Percentiles rank a stretch among this genome's conserved stretches.
phyloP scores from a whole-genome alignment of 2,888 invertebrate genomes.

The Enoplolaimus lenunculus region DNA sequence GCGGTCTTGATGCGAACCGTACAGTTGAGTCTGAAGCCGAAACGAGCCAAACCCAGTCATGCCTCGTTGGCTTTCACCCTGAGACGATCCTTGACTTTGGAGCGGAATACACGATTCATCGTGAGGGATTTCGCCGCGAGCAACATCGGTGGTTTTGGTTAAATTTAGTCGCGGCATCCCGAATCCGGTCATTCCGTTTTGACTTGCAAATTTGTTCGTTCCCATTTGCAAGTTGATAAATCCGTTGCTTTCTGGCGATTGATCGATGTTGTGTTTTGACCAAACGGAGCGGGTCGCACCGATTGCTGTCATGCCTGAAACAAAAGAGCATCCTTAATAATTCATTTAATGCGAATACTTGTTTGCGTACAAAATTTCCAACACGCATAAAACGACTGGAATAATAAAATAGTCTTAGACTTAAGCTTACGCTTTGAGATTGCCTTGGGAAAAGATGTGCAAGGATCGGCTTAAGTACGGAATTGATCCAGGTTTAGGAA shows the following conservation, averaged over 20 bases:
- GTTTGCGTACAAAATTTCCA: too few relatives aligned
- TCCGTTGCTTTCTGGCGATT: slow-evolving; percentile 37
- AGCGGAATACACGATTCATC: slow-evolving; percentile 36
- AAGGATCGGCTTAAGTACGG: too few relatives aligned
- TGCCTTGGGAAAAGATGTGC: too few relatives aligned
- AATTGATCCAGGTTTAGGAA: too few relatives aligned
- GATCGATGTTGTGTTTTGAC: slow-evolving; percentile 27
- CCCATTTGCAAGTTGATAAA: slow-evolving; percentile 40
- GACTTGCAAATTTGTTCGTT: slow-evolving; percentile 39
- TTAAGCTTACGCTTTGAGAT: too few relatives aligned
- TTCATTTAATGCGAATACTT: too few relatives aligned
- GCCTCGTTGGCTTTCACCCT: slow-evolving; percentile 29
- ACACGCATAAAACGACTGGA: too few relatives aligned
- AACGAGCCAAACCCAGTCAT: slow-evolving; percentile 20
- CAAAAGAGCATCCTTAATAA: too few relatives aligned
- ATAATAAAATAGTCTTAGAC: too few relatives aligned
- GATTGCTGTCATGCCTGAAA: slow-evolving; percentile 48
- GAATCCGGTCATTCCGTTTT: slow-evolving; percentile 29
- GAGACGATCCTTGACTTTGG: slow-evolving; percentile 39
- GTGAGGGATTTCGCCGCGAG: slow-evolving; percentile 38
- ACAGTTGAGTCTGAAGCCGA: slow-evolving; percentile 1
- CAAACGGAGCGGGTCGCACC: slow-evolving; percentile 47
- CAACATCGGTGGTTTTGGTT: slow-evolving; percentile 32
- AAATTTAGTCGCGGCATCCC: slow-evolving; percentile 39
- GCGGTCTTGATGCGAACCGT: slow-evolving; percentile 15